phyloP scores from a whole-genome alignment of 1,140 invertebrate species.

The Macrotrachela quadricornifera region DNA sequence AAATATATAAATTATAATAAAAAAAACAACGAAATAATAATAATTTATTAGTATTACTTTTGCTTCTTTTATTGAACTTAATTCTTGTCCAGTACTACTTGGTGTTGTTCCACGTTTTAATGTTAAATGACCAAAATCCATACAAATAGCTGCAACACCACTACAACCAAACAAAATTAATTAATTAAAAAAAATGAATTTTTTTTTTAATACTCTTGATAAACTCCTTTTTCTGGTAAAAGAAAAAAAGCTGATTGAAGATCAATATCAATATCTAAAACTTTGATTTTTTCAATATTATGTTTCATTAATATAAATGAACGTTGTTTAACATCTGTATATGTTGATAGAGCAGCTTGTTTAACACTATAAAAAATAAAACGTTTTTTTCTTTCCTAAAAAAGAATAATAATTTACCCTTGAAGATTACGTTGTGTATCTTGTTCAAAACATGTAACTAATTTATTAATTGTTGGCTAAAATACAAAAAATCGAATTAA shows the following conservation, averaged over 20 bases:
- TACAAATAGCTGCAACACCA: background rate
- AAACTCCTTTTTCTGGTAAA: background rate
- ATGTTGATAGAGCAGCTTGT: constrained; percentile 1
- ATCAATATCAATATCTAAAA: constrained; percentile 1
- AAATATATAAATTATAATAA: no score
- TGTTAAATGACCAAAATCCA: constrained; percentile 7
- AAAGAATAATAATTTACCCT: no score
- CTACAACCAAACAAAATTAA: no score
- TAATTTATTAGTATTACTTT: no score
- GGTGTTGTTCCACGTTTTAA: background rate
- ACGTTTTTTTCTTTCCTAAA: no score
- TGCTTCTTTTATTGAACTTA: no score
- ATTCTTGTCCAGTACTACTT: no score
- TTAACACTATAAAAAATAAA: background rate
- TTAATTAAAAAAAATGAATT: no score
- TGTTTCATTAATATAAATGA: constrained; percentile 7
- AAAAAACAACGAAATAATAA: no score
- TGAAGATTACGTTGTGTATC: no score
- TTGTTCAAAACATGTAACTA: background rate
- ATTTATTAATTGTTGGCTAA: constrained; percentile 2
- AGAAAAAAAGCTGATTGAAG: constrained; percentile 1
- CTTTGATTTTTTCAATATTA: constrained; percentile 5
- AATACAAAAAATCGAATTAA: no score
- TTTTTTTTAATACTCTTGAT: no score
- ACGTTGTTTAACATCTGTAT: background rate